Evolutionary conservation across 2,888 invertebrate species (phyloP), one percentile per base, ranked within the genome.

Genomic region (Eretmocerus hayati): DNA sequence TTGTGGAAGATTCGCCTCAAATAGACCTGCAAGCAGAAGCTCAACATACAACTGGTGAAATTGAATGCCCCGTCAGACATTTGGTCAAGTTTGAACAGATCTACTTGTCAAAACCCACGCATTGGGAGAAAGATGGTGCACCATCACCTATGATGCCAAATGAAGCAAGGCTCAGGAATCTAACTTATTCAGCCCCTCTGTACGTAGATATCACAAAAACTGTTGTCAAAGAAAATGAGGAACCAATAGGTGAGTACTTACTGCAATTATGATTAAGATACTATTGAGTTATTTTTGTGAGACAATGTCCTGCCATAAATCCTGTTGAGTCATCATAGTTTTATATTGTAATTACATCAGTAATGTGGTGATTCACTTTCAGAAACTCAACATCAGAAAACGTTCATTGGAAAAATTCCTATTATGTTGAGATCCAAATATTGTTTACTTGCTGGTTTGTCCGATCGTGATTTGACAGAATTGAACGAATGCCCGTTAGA

Each of bases 131-230:
- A 75, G 99, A 99, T 78, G 99, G 99, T 66, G 93, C 96, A 0
- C 96, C 97, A 13, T 90, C 92, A 49, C 95, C 96, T 50, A 96
- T 99, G 96, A 99, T 99, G 95, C 99, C 99, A 0, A 99, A 99
- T 66, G 99, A 99, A 74, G 99, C 99, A 4, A 82, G 99, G 54
- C 79, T 99, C 45, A 80, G 99, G 50, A 99, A 99, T 75, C 76
- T 97, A 33, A 96, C 96, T 0, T 99, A 99, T 72, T 96, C 97
- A 0, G 97, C 99, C 1, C 99, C 99, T 1, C 76, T 99, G 0
- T 99, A 99, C 74, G 97, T 99, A 0, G 99, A 99, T 71, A 97
- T 99, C 51, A 93, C 92, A 0, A 99, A 99, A 77, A 95, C 92
- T 0, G 89, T 94, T 60, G 81, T 90, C 5, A 87, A 89, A 66